These are phyloP conservation scores for Helarctos malayanus DNA, from an alignment of 2,797 vertebrate genomes.

Conservation along the genomic window DNA sequence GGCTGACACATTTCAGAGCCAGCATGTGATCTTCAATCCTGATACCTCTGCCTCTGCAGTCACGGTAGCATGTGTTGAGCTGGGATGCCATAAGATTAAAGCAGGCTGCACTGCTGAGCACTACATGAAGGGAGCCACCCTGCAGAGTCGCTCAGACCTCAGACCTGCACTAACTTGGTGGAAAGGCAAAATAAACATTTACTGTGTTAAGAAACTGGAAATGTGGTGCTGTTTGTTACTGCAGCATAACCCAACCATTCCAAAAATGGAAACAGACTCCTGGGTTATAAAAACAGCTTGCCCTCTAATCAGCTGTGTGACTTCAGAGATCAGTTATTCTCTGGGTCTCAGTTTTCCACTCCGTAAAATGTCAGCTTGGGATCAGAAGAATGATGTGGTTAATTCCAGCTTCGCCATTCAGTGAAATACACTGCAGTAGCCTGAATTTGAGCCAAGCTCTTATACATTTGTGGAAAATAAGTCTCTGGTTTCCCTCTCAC, in stretches of 20 bases:
- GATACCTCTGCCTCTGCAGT: background rate
- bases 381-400: background rate
- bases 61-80: background rate
- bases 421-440: background rate
- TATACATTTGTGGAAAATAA: background rate
- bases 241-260: background rate
- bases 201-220: slow-evolving; percentile 15
- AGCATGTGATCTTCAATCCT: background rate
- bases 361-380: slow-evolving; percentile 14
- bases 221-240: slow-evolving; percentile 19
- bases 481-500: slow-evolving; percentile 57
- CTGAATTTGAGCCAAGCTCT: background rate
- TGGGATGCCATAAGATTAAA: background rate
- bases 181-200: background rate
- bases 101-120: background rate
- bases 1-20: background rate
- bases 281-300: background rate
- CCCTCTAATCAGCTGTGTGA: background rate
- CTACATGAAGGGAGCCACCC: background rate
- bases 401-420: background rate
- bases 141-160: background rate
- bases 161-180: background rate
- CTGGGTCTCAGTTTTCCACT: background rate
- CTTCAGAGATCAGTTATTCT: background rate
- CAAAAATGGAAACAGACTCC: background rate